Percentiles rank a stretch among this genome's conserved stretches.
Conservation (phyloP, 2,888 invertebrate genomes). For the Cybosia mesomella region DNA sequence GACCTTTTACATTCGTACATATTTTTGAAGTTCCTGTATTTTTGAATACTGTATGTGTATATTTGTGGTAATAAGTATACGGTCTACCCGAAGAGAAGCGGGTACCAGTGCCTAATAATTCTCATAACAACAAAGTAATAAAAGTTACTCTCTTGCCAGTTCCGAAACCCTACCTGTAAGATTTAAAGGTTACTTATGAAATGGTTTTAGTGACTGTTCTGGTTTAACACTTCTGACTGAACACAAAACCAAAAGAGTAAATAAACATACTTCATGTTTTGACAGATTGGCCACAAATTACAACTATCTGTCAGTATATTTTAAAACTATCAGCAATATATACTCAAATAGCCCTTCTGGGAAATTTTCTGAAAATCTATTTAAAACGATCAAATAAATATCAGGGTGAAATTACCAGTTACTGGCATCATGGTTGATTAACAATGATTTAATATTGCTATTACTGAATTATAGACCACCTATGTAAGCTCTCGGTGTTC, state of each 20-base stretch:
- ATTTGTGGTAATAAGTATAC: too few relatives aligned
- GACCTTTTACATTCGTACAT: too few relatives aligned
- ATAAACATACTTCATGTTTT: background rate
- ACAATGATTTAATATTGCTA: slow-evolving; percentile 30
- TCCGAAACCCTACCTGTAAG: too few relatives aligned
- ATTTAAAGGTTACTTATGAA: background rate
- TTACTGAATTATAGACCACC: slow-evolving; percentile 23
- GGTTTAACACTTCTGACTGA: background rate
- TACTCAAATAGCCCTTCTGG: slow-evolving; percentile 23
- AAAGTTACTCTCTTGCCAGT: too few relatives aligned
- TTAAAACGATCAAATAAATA: slow-evolving; percentile 23
- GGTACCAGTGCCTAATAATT: too few relatives aligned
- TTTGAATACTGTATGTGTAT: too few relatives aligned
- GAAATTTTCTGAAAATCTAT: slow-evolving; percentile 18
- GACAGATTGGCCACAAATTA: slow-evolving; percentile 13
- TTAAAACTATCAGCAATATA: slow-evolving; percentile 14
- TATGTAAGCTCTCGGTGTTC: slow-evolving; percentile 16
- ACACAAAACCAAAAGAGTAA: background rate
- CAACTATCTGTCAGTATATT: slow-evolving; percentile 10
- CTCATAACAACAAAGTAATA: too few relatives aligned
- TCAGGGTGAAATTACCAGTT: slow-evolving; percentile 14
- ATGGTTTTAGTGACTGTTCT: background rate
- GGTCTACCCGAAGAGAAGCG: too few relatives aligned
- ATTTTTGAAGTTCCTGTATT: too few relatives aligned
- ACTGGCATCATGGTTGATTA: slow-evolving; percentile 25